These are phyloP conservation scores for Hermatobates lingyangjiaoensis DNA, from an alignment of 1,140 invertebrate species.

Conservation along the genomic window DNA sequence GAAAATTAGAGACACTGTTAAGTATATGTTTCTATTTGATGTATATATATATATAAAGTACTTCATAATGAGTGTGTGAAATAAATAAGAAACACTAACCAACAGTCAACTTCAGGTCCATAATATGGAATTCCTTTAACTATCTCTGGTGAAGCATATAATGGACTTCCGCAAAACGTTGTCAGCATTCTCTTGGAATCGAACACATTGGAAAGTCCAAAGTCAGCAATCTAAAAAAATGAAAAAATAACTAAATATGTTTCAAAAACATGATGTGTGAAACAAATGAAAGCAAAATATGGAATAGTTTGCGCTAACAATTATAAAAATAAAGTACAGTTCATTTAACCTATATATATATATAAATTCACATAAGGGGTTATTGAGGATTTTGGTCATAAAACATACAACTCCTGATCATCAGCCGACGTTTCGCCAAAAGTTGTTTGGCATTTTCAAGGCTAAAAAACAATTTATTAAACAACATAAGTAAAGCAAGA, in stretches of 20 bases:
- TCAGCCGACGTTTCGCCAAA: no score
- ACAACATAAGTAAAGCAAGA: no score
- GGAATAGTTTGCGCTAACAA: not conserved
- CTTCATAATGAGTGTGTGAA: not conserved
- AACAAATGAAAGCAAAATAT: constrained; percentile 9
- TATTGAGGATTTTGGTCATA: no score
- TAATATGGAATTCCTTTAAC: constrained; percentile 94
- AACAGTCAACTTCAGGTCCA: constrained; percentile 67
- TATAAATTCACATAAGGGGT: no score
- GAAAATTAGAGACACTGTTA: no score
- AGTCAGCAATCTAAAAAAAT: constrained; percentile 77
- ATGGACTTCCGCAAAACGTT: constrained; percentile 93
- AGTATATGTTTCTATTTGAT: not conserved
- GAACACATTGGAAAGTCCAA: constrained; percentile 96
- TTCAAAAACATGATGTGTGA: constrained; percentile 6
- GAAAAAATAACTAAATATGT: no score
- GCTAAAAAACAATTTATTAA: no score
- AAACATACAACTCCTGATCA: no score
- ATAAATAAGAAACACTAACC: constrained; percentile 16
- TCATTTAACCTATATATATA: not conserved
- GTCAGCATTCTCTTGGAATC: constrained; percentile 69
- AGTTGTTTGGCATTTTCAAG: no score
- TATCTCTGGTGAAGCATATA: constrained; percentile 98
- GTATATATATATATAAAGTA: not conserved
- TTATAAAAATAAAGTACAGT: constrained; percentile 1